Evolutionary conservation across 2,113 vertebrate genomes (phyloP), one percentile per base, ranked within the genome.

Genomic region (Urocolius indicus): DNA sequence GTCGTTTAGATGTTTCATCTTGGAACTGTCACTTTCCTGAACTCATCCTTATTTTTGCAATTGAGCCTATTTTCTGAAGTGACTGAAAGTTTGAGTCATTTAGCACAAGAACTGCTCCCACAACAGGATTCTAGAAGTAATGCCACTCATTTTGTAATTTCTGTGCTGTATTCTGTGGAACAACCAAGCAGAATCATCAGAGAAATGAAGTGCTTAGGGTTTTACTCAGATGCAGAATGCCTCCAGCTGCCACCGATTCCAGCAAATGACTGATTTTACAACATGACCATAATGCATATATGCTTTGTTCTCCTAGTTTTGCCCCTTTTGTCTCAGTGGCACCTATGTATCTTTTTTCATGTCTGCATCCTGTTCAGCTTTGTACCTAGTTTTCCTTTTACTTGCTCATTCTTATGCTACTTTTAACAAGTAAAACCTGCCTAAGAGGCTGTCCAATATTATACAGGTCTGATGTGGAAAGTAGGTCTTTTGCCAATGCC

Each of bases 1-100:
- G 62, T 43, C 49, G 72, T 79, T 85, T 9, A 76, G 79, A 45
- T 72, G 29, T 38, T 88, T 89, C 62, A 48, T 80, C 29, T 49
- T 72, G 78, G 79, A 94, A 5, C 48, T 51, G 68, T 84, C 84
- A 81, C 76, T 73, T 80, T 38, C 27, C 46, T 68, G 54, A 80
- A 12, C 63, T 26, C 52, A 93, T 77, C 62, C 58, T 61, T 57
- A 32, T 58, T 38, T 59, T 13, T 68, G 69, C 80, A 94, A 83
- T n/a, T 80, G 80, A 84, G 75, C 58, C 68, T 77, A 62, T 89
- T 92, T 90, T 83, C 79, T 92, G 68, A 83, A 92, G 79, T 69
- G 86, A 88, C 75, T 93, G 82, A 58, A 94, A 86, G 80, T 89
- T 89, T 83, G 84, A 93, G 90, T 83, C 76, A 66, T 66, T 86